Conservation (phyloP, 2,888 invertebrate species). For the Poecilus cupreus region DNA sequence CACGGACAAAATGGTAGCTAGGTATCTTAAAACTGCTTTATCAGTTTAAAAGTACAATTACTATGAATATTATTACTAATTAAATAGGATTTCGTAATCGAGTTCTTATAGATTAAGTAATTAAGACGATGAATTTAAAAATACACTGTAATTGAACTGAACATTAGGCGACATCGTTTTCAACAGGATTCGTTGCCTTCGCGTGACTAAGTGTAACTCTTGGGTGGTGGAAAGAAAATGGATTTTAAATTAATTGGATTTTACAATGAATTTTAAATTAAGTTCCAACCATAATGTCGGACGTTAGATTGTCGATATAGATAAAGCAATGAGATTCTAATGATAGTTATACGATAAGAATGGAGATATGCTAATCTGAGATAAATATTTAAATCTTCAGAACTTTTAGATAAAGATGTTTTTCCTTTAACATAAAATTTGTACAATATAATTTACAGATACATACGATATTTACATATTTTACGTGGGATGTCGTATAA, state of each 20-base stretch:
- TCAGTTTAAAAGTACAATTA: too few species aligned
- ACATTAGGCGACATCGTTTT: not conserved
- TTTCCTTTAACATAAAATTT: not conserved
- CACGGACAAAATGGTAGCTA: too few species aligned
- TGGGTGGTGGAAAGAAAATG: not conserved
- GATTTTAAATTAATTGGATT: slow-evolving; percentile 13
- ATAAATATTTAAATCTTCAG: not conserved
- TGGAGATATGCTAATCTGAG: not conserved
- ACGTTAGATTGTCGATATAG: not conserved
- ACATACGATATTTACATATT: not conserved
- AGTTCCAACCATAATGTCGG: not conserved
- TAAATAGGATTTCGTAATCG: too few species aligned
- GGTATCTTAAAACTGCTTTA: too few species aligned
- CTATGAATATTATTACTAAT: too few species aligned
- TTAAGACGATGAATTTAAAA: not conserved
- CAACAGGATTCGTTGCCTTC: not conserved
- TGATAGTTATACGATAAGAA: not conserved
- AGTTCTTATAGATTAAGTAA: not conserved
- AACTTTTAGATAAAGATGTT: not conserved
- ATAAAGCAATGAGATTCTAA: not conserved
- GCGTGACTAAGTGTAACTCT: not conserved
- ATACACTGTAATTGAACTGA: not conserved
- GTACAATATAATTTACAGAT: not conserved
- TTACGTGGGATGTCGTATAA: too few species aligned
- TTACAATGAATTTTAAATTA: not conserved